Percentiles rank a stretch among this genome's conserved stretches.
phyloP scores from a whole-genome alignment of 2,888 invertebrate species.

The Drosophila quasianomalipes region DNA sequence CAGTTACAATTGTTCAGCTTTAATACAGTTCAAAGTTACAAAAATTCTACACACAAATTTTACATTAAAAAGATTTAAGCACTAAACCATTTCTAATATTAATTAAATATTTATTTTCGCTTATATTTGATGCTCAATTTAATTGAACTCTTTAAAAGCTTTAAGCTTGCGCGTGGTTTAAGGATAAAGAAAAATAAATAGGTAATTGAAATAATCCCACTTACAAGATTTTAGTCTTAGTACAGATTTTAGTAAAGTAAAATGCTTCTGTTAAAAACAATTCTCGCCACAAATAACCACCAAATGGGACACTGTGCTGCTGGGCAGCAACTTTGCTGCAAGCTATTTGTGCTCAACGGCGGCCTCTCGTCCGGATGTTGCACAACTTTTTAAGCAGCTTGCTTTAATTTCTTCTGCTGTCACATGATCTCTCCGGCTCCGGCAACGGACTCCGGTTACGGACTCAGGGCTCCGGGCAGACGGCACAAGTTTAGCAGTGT shows the following conservation, averaged over 20 bases:
- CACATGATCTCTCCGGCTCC: slow-evolving; percentile 51
- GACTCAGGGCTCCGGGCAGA: slow-evolving; percentile 30
- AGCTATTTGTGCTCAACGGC: slow-evolving; percentile 39
- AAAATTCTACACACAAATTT: neutral
- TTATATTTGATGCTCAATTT: neutral
- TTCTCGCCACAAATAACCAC: neutral
- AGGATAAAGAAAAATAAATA: neutral
- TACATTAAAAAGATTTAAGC: no score
- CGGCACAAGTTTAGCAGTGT: slow-evolving; percentile 49
- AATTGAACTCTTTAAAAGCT: neutral
- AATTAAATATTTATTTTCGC: neutral
- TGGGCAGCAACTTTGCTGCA: slow-evolving; percentile 20
- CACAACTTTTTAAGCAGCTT: slow-evolving; percentile 72
- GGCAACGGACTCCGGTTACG: slow-evolving; percentile 1
- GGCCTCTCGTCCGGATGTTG: slow-evolving; percentile 60
- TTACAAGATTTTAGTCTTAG: neutral
- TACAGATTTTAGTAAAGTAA: neutral
- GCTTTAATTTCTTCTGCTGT: slow-evolving; percentile 61
- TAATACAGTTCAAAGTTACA: neutral
- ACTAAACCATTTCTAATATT: neutral
- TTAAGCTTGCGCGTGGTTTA: neutral
- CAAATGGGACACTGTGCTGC: slow-evolving; percentile 28
- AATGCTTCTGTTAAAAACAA: neutral
- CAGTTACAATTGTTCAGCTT: neutral
- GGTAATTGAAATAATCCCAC: neutral